A percentile compares a stretch with the other conserved stretches of the same genome.
phyloP scores from a whole-genome alignment of 2,797 vertebrate species.

The Microctenopoma lineatum region DNA sequence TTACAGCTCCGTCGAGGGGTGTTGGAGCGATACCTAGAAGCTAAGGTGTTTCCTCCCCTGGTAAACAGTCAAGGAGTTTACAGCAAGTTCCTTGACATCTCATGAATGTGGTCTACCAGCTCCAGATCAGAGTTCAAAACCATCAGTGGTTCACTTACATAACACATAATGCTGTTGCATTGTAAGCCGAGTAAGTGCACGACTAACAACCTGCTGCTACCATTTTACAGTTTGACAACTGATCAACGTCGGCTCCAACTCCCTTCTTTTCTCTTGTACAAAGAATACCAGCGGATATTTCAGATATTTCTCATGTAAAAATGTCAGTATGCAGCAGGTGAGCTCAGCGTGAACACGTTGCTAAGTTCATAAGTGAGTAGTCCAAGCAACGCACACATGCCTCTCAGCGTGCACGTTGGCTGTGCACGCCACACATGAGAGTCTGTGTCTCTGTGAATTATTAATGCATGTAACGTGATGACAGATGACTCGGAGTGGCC shows the following conservation, averaged over 20 bases:
- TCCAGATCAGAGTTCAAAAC: not conserved
- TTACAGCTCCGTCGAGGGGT: too few species aligned
- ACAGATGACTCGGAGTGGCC: constrained; percentile 66
- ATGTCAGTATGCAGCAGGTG: constrained; percentile 3
- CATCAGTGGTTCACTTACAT: constrained; percentile 8
- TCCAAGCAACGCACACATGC: constrained; percentile 20
- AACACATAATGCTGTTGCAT: too few species aligned
- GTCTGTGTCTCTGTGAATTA: constrained; percentile 72
- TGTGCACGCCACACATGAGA: constrained; percentile 27
- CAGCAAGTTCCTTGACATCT: too few species aligned
- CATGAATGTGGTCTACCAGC: too few species aligned
- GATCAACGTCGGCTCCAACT: constrained; percentile 15
- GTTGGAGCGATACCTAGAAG: too few species aligned
- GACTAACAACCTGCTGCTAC: constrained; percentile 31
- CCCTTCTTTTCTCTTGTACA: not conserved
- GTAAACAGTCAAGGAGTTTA: too few species aligned
- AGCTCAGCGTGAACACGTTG: constrained; percentile 6
- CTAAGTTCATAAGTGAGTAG: constrained; percentile 11
- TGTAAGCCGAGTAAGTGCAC: not conserved
- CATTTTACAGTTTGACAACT: constrained; percentile 15
- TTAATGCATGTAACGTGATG: constrained; percentile 71
- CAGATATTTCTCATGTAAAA: constrained; percentile 13
- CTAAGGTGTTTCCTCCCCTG: too few species aligned
- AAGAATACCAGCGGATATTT: constrained; percentile 2
- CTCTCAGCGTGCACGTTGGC: constrained; percentile 21